Conservation (phyloP, 2,888 invertebrate species). For the Lamellibrachia columna region DNA sequence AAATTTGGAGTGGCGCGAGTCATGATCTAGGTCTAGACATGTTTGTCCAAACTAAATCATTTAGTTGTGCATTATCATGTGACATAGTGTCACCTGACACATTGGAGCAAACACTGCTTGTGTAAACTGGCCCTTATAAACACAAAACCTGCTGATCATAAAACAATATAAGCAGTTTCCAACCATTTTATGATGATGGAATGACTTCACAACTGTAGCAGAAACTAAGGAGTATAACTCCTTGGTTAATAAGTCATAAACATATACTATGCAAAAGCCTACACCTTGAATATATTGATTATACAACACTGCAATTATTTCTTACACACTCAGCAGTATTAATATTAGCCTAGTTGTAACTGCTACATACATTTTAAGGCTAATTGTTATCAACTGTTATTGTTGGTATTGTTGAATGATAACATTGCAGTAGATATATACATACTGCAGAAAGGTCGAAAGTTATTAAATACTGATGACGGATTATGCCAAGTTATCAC, state of each 20-base stretch:
- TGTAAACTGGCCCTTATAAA: not conserved
- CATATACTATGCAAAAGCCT: not conserved
- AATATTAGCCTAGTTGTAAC: not conserved
- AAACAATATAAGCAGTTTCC: not conserved
- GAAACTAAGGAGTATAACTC: not conserved
- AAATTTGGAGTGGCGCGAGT: too few species aligned
- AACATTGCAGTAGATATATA: not conserved
- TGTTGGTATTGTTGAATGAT: not conserved
- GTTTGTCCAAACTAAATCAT: too few species aligned
- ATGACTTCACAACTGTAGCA: not conserved
- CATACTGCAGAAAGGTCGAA: not conserved
- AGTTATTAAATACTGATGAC: not conserved
- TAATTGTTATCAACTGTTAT: not conserved
- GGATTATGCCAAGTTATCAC: not conserved
- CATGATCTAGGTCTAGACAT: too few species aligned
- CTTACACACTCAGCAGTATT: not conserved
- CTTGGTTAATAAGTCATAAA: not conserved
- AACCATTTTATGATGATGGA: not conserved
- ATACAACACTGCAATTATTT: not conserved
- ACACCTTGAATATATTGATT: not conserved
- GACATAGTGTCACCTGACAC: too few species aligned
- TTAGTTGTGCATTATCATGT: too few species aligned
- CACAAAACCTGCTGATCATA: not conserved
- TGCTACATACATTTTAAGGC: not conserved
- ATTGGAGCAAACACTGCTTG: too few species aligned